Evolutionary conservation across 2,113 vertebrate genomes (phyloP), one percentile per base, ranked within the genome.

Genomic region (Arothron firmamentum): DNA sequence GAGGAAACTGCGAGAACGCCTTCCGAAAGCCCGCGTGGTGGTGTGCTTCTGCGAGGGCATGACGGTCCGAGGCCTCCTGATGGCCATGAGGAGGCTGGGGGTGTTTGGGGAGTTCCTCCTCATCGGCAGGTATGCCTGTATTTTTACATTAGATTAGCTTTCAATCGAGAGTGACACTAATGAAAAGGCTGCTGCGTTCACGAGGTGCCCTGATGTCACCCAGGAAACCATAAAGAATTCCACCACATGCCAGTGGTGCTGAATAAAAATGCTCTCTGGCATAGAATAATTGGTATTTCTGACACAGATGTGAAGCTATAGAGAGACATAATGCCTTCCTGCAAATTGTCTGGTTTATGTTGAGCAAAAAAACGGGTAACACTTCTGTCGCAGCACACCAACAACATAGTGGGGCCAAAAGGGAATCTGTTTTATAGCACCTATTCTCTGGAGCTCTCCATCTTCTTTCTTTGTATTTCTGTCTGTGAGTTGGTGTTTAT

Each of bases 21-120:
- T 99, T 18, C 97, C 97, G 74, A 98, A 98, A 80, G 97, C 97
- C 0, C 90, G 95, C 8, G 97, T 98, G 60, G 97, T 99, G 43
- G 91, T 99, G 65, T 99, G 97, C 83, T 99, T 98, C 91, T 99
- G 97, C 0, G 97, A 99, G 77, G 97, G 97, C 55, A 98, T 99
- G 97, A 99, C 97, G 0, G 97, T 99, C 21, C 91, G 97, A 5
- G 91, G 96, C 0, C 93, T 99, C 19, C 93, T 99, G 56, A 96
- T 94, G 0, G 97, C 97, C 78, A 98, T 99, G 96, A 90, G 91
- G 41, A 93, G 97, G n/a, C 90, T 95, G 4, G 94, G 92, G 1
- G 94, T 98, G 1, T 88, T 90, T 3, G 94, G 94, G 51, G 95
- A 99, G 78, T 95, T 99, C 75, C 92, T 95, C n/a, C 88, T 99